Conservation (phyloP, 1,140 invertebrate genomes). For the Microplitis mediator region DNA sequence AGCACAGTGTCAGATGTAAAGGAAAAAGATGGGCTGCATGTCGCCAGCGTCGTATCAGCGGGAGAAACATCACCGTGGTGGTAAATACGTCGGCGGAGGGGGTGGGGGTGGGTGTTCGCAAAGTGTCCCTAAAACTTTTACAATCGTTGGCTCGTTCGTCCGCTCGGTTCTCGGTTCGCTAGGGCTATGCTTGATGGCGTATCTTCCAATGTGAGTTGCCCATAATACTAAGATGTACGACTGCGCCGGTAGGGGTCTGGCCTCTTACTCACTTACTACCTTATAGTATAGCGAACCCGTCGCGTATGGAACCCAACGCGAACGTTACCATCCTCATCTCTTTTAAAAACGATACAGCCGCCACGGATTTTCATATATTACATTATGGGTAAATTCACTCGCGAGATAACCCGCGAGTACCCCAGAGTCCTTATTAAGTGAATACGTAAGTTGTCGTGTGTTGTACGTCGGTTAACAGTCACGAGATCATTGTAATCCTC, state of each 20-base stretch:
- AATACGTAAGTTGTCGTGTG: neutral
- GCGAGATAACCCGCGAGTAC: neutral
- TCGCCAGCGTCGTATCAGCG: constrained; percentile 29
- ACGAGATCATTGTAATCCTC: too few species aligned
- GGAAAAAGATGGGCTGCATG: constrained; percentile 3
- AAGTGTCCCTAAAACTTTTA: constrained; percentile 73
- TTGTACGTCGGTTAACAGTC: too few species aligned
- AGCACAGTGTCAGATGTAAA: constrained; percentile 12
- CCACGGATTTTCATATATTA: neutral
- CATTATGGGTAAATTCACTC: neutral
- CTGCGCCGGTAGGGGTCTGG: constrained; percentile 69
- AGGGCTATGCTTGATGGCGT: constrained; percentile 79
- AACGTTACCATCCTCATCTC: constrained; percentile 41
- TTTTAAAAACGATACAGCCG: neutral
- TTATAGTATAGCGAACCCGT: constrained; percentile 61
- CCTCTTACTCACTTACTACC: constrained; percentile 47
- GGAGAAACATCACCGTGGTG: constrained; percentile 44
- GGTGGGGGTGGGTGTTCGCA: constrained; percentile 62
- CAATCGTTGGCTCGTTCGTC: constrained; percentile 64
- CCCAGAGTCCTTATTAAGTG: neutral
- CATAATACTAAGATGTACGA: constrained; percentile 77
- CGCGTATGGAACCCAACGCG: constrained; percentile 57
- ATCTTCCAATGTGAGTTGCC: constrained; percentile 79
- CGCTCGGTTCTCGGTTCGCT: constrained; percentile 61
- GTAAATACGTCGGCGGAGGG: constrained; percentile 34